Evolutionary conservation across 2,797 vertebrate genomes (phyloP).

Genomic region (Myripristis jacobus): DNA sequence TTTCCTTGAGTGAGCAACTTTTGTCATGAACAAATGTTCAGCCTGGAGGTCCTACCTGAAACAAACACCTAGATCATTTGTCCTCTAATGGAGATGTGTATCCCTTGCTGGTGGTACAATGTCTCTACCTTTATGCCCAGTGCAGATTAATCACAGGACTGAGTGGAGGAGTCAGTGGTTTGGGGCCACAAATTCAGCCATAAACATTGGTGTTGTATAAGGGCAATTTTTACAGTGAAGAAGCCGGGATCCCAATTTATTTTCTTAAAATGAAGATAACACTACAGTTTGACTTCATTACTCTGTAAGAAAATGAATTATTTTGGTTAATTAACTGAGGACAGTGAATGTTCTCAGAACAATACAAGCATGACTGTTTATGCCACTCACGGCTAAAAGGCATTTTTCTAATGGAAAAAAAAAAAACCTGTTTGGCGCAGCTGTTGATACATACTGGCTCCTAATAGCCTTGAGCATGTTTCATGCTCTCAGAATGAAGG

Average conservation of each 20-base stretch:
- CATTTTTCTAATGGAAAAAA: slow-evolving; percentile 51
- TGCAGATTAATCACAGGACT: slow-evolving; percentile 38
- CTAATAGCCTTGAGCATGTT: slow-evolving; percentile 56
- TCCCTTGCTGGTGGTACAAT: slow-evolving; percentile 26
- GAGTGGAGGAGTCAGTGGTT: slow-evolving; percentile 33
- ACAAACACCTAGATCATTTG: slow-evolving; percentile 61
- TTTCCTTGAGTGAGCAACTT: slow-evolving; percentile 50
- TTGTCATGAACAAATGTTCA: slow-evolving; percentile 60
- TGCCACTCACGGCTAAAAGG: slow-evolving; percentile 25
- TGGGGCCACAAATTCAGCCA: slow-evolving; percentile 13
- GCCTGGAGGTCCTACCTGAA: slow-evolving; percentile 66
- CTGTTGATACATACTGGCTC: slow-evolving; percentile 56
- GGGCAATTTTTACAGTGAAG: slow-evolving; percentile 21
- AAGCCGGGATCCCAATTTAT: neutral
- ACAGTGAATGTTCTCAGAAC: slow-evolving; percentile 20
- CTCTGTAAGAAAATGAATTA: slow-evolving; percentile 23
- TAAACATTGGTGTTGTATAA: slow-evolving; percentile 16
- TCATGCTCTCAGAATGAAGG: slow-evolving; percentile 59
- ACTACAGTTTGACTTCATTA: slow-evolving; percentile 12
- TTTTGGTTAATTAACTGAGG: slow-evolving; percentile 46
- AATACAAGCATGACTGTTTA: slow-evolving; percentile 19
- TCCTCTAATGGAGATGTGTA: slow-evolving; percentile 56
- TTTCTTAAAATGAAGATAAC: slow-evolving; percentile 28
- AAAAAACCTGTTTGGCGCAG: slow-evolving; percentile 50
- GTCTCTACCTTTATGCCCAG: neutral